A percentile compares a stretch with the other conserved stretches of the same genome.
These are phyloP conservation scores for Rhaphigaster nebulosa DNA, from an alignment of 2,888 invertebrate genomes.

Conservation along the genomic window DNA sequence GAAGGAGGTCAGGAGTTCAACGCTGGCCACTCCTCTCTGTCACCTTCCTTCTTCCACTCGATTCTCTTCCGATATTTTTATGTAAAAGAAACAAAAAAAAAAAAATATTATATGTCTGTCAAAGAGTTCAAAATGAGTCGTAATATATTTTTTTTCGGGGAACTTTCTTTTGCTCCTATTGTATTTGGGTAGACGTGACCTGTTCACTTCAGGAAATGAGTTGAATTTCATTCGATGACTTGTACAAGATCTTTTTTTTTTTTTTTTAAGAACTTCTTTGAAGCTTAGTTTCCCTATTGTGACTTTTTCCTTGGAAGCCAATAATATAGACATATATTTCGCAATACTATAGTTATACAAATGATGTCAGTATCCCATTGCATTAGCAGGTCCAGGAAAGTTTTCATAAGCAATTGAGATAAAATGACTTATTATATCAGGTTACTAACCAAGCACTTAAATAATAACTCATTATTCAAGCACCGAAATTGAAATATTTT, in stretches of 20 bases:
- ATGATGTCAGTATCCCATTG: neutral
- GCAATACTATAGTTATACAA: neutral
- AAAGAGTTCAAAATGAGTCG: neutral
- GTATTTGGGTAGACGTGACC: neutral
- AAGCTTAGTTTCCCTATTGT: neutral
- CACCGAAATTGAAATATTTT: too few species aligned
- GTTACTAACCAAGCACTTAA: too few species aligned
- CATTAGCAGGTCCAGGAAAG: neutral
- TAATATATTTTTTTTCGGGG: neutral
- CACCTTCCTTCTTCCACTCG: neutral
- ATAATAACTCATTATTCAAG: too few species aligned
- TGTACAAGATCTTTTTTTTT: neutral
- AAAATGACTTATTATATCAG: neutral
- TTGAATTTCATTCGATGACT: slow-evolving; percentile 21
- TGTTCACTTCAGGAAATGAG: neutral
- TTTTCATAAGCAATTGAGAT: neutral
- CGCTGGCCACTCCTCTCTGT: neutral
- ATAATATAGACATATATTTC: neutral
- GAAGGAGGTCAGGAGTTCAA: slow-evolving; percentile 6
- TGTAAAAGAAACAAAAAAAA: neutral
- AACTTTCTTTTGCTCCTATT: neutral
- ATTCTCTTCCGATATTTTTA: neutral
- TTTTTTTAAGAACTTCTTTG: neutral
- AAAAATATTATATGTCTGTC: neutral
- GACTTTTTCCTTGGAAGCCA: neutral